Evolutionary conservation across 2,113 vertebrate genomes (phyloP), one percentile per base, ranked within the genome.

Genomic region (Carollia perspicillata): DNA sequence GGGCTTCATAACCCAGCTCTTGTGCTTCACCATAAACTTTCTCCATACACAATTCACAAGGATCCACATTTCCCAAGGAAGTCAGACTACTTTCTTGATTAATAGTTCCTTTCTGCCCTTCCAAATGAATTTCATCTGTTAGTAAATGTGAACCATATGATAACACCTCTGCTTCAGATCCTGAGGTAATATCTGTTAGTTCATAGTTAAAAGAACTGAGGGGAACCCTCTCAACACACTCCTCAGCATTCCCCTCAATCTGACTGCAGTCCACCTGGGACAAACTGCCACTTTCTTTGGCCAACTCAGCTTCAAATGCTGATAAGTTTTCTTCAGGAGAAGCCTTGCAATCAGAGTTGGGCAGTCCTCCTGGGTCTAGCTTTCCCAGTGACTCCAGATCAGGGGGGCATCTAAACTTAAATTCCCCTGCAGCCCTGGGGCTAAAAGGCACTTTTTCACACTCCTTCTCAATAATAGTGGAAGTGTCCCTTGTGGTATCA

Each of bases 371-470:
- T 51, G 40, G 80, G 23, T 18, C 7, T 2, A 84, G 93, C 30
- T 89, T 16, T 17, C 18, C 94, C 12, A 1, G 1, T 0, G 89
- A 90, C 81, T 97, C 98, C 0, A 5, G 84, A 26, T 97, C 95
- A 79, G 66, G 33, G 0, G 93, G 93, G 0, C 66, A 74, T 80
- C 94, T 96, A 8, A 92, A 74, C 3, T 80, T 92, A n/a, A 16
- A 89, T 92, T 96, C 94, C 1, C n/a, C 91, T 2, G 0, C 5
- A 63, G 89, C 90, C 37, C 90, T 0, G 0, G 97, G 98, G 95
- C 95, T 98, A 96, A 98, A 97, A 75, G 98, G 98, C 79, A 93
- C 83, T 97, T 98, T 98, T 0, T 98, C 97, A 0, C 95, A 98
- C 92, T 98, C 98, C 0, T 97, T 97, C 0, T 96, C 96, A 96